These are phyloP conservation scores for Rynchops niger DNA, from an alignment of 2,113 vertebrate genomes.

Conservation along the genomic window DNA sequence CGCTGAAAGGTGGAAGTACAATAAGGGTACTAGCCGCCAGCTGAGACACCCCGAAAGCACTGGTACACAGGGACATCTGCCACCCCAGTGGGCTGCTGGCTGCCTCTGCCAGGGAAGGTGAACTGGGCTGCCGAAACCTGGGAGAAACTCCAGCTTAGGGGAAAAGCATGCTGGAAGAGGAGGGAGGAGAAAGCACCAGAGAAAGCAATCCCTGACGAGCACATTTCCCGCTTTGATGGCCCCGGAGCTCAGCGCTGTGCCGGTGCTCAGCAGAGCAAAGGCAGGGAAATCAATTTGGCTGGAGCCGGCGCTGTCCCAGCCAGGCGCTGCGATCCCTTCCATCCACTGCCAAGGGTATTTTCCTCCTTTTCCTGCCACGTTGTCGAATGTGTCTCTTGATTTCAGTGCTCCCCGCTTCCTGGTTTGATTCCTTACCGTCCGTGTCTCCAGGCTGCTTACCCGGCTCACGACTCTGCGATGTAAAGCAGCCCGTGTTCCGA, in stretches of 20 bases:
- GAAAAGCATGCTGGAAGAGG: background rate
- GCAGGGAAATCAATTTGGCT: background rate
- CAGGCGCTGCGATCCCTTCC: background rate
- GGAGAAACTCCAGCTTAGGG: background rate
- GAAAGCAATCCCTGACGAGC: background rate
- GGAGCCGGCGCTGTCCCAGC: background rate
- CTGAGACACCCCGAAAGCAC: background rate
- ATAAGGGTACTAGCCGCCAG: background rate
- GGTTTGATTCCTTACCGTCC: background rate
- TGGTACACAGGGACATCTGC: background rate
- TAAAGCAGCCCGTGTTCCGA: background rate
- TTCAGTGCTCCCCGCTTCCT: background rate
- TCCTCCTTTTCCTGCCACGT: background rate
- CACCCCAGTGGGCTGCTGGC: background rate
- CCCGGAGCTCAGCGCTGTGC: background rate
- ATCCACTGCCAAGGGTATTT: background rate
- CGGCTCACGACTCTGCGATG: rapidly evolving
- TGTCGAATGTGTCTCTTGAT: background rate
- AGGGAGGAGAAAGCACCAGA: background rate
- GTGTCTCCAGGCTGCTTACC: background rate
- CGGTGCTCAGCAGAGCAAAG: background rate
- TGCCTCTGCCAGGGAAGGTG: background rate
- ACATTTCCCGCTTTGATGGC: background rate
- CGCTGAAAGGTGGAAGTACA: background rate
- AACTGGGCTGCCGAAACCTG: background rate